These are phyloP conservation scores for Rallus limicola DNA, from an alignment of 2,113 vertebrate species.

Conservation along the genomic window DNA sequence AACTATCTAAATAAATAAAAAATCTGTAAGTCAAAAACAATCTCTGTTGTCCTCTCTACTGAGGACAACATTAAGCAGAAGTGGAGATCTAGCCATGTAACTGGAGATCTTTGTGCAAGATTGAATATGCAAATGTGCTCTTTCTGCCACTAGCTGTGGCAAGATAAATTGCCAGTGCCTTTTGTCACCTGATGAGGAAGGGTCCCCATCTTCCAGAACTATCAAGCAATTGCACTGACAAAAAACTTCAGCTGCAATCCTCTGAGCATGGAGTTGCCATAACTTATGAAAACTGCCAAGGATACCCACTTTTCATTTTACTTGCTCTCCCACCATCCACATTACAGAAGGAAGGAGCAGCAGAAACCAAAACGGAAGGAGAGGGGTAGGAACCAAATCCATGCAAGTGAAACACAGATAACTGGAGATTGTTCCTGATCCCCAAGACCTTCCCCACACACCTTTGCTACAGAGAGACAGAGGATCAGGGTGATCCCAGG, in stretches of 20 bases:
- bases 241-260: not conserved
- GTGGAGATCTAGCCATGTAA: not conserved
- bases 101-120: not conserved
- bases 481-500: not conserved
- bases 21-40: not conserved
- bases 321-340: not conserved
- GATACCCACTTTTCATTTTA: not conserved
- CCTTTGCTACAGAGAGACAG: not conserved
- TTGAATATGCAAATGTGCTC: not conserved
- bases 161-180: not conserved
- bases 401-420: not conserved
- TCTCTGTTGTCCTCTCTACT: not conserved
- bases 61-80: not conserved
- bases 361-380: not conserved
- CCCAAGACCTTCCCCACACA: not conserved
- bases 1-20: not conserved
- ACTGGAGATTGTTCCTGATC: not conserved
- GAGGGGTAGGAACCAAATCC: not conserved
- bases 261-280: not conserved
- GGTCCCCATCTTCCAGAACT: too few relatives aligned
- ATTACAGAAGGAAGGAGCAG: not conserved
- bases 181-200: not conserved
- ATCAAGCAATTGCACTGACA: not conserved
- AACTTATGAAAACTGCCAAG: not conserved
- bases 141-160: not conserved